Percentiles rank a stretch among this genome's conserved stretches.
Evolutionary conservation across 1,140 invertebrate species (phyloP).

Genomic region (Ylistrum balloti): DNA sequence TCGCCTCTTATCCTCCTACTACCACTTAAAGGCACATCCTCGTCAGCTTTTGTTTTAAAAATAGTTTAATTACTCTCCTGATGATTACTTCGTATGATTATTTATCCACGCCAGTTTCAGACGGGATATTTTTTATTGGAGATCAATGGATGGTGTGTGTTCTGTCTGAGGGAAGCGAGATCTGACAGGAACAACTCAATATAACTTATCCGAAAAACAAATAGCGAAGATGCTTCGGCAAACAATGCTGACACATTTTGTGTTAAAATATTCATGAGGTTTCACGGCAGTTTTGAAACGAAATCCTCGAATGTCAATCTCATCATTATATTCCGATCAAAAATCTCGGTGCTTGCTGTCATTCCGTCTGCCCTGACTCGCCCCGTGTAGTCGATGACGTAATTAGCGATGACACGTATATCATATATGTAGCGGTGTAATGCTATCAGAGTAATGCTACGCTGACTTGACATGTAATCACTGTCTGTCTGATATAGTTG

Average conservation of each 20-base stretch:
- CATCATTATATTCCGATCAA: slow-evolving; percentile 39
- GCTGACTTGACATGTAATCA: neutral
- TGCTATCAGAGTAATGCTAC: neutral
- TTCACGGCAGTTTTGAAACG: slow-evolving; percentile 25
- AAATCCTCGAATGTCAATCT: slow-evolving; percentile 19
- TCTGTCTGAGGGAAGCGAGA: neutral
- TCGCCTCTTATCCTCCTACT: slow-evolving; percentile 23
- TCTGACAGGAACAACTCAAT: neutral
- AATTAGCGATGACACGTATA: neutral
- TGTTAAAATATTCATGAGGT: slow-evolving; percentile 35
- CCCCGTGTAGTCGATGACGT: neutral
- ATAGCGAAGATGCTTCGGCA: slow-evolving; percentile 18
- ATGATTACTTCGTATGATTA: neutral
- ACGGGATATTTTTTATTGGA: neutral
- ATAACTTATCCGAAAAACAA: slow-evolving; percentile 4
- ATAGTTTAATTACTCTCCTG: slow-evolving; percentile 26
- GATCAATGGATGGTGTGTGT: neutral
- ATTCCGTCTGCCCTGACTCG: neutral
- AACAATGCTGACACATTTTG: neutral
- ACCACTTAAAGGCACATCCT: slow-evolving; percentile 22
- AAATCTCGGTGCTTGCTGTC: slow-evolving; percentile 2
- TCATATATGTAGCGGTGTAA: neutral
- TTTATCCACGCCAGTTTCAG: neutral
- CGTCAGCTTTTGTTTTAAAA: neutral
- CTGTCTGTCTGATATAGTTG: neutral